Base-by-base conservation (phyloP, 2,888 invertebrate genomes). In the Plebejus melissa region DNA sequence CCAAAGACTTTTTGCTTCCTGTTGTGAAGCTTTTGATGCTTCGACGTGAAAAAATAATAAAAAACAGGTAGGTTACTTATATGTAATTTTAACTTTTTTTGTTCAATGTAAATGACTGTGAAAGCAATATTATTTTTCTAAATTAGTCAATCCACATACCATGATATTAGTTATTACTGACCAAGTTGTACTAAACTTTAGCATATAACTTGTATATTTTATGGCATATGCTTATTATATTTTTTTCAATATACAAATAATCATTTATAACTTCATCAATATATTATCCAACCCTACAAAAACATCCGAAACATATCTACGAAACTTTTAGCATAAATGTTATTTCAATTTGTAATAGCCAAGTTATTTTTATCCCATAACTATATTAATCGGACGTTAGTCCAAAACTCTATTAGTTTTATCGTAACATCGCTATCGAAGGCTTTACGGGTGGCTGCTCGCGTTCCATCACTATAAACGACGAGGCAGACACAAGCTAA, bases 341-440 rank as follows among this genome's bases (percentile, higher is more conserved):
- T 69, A 69, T 69, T 70, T 70, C 70, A 70, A 70, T 70, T 70
- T 70, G 70, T 41, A 41, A 36, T 60, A 60, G 60, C 13, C 65
- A 65, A 65, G 65, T 76, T 75, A 77, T 79, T 82, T 81, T 77
- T 76, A 70, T 70, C 74, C 78, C 32, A 72, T 72, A 79, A 82
- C 80, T 81, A 77, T 80, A 82, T 82, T 82, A 80, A 82, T 80
- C 78, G 77, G 74, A 79, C 80, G 83, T 82, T 83, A 85, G 85
- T 83, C 81, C 83, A 77, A 83, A 85, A 84, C 81, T 83, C 85
- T 84, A 87, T 87, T 87, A 87, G 81, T 83, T 83, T 87, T 87
- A 87, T 87, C 87, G 80, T 76, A 77, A 80, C 79, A 78, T 78
- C 79, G 81, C 81, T 86, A 88, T 87, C 87, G 80, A 81, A 78